Percentiles rank a stretch among this genome's conserved stretches.
phyloP scores from a whole-genome alignment of 2,888 invertebrate species.

The Limnephilus lunatus region DNA sequence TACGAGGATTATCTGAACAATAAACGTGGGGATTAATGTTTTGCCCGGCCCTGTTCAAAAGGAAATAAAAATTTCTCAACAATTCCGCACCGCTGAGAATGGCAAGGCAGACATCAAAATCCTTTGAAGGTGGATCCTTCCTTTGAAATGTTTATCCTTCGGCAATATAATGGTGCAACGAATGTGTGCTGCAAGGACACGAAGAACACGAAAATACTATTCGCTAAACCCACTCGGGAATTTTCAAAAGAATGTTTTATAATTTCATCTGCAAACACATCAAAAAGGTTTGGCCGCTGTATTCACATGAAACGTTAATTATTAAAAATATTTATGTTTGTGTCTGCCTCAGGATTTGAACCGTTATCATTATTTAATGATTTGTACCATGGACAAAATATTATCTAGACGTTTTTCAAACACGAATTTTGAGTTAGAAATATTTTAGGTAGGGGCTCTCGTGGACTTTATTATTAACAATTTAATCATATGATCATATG shows the following conservation, averaged over 20 bases:
- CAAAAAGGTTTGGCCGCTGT: neutral
- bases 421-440: too few species aligned
- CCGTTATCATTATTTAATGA: too few species aligned
- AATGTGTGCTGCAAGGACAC: neutral
- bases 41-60: slow-evolving; percentile 15
- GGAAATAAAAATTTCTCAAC: slow-evolving; percentile 2
- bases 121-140: slow-evolving; percentile 21
- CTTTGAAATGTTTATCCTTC: slow-evolving; percentile 38
- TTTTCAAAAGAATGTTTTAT: neutral
- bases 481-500: too few species aligned
- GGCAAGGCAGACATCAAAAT: slow-evolving; percentile 4
- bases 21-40: neutral
- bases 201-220: neutral
- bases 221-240: neutral
- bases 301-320: neutral
- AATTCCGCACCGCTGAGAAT: neutral
- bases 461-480: too few species aligned
- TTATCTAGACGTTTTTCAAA: too few species aligned
- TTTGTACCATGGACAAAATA: too few species aligned
- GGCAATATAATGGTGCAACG: slow-evolving; percentile 16
- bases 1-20: slow-evolving; percentile 7
- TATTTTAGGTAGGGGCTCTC: too few species aligned
- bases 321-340: neutral
- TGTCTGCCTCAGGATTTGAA: too few species aligned
- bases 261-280: neutral